Conservation (phyloP, 1,140 invertebrate genomes). For the Calliphora vicina region DNA sequence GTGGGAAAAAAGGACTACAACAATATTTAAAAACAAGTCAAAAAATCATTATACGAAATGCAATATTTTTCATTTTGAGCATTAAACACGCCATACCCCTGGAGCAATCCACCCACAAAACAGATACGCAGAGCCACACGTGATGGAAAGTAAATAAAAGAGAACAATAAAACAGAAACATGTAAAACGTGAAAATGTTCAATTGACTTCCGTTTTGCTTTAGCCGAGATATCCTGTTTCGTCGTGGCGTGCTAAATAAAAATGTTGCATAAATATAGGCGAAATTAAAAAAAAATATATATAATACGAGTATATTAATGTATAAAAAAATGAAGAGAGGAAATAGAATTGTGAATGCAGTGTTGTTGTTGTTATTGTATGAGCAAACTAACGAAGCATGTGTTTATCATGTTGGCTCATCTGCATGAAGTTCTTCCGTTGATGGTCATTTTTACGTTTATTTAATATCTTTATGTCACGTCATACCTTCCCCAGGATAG, state of each 20-base stretch:
- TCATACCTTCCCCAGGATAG: not conserved
- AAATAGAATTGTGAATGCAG: not conserved
- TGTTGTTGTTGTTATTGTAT: not conserved
- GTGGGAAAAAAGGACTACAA: not conserved
- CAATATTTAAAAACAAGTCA: not conserved
- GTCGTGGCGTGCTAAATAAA: conserved; percentile 3
- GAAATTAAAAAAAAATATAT: not conserved
- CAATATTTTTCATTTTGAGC: not conserved
- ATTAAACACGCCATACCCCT: not conserved
- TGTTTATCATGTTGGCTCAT: conserved; percentile 19
- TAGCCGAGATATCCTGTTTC: conserved; percentile 18
- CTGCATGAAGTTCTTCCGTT: conserved; percentile 5
- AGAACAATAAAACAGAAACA: not conserved
- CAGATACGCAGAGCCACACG: not conserved
- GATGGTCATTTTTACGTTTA: conserved; percentile 19
- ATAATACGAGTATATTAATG: not conserved
- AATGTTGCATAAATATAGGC: conserved; percentile 33
- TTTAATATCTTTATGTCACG: conserved; percentile 23
- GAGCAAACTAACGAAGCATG: not conserved
- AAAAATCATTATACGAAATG: not conserved
- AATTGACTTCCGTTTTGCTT: conserved; percentile 30
- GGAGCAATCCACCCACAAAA: not conserved
- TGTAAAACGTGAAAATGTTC: conserved; percentile 20
- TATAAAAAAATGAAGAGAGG: not conserved
- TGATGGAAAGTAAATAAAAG: not conserved